Evolutionary conservation across 1,140 invertebrate species (phyloP).

Genomic region (Apis florea): DNA sequence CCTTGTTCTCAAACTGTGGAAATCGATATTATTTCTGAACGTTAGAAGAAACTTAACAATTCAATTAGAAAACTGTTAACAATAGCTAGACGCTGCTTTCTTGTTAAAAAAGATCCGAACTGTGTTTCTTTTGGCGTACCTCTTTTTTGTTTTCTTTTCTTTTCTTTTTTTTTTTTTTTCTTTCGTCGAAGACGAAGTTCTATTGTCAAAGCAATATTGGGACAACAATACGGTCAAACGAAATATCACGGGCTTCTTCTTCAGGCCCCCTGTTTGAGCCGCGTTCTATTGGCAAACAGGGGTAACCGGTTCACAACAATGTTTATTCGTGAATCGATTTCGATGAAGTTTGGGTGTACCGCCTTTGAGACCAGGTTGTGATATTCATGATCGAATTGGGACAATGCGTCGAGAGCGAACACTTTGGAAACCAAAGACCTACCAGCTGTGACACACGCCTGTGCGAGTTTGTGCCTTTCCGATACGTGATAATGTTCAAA

Average conservation of each 20-base stretch:
- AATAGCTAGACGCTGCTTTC: background rate
- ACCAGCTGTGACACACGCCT: background rate
- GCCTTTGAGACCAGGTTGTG: constrained; percentile 7
- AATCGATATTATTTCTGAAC: constrained; percentile 8
- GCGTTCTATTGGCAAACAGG: background rate
- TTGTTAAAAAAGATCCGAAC: background rate
- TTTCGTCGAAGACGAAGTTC: background rate
- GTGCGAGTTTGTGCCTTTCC: no score
- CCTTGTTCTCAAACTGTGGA: background rate
- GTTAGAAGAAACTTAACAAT: no score
- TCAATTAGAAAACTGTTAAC: background rate
- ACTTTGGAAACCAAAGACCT: constrained; percentile 11
- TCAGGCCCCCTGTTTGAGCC: background rate
- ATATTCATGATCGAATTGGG: constrained; percentile 38
- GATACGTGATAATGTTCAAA: no score
- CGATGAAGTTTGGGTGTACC: background rate
- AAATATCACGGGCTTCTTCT: constrained; percentile 4
- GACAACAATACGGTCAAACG: background rate
- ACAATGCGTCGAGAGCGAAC: constrained; percentile 22
- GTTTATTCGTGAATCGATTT: constrained; percentile 18
- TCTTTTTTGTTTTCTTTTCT: no score
- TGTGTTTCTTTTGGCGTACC: background rate
- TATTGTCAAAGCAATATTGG: background rate
- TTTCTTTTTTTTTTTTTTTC: background rate
- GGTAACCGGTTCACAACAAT: background rate